Conservation (phyloP, 1,140 invertebrate genomes). For the Dendrolimus punctatus region DNA sequence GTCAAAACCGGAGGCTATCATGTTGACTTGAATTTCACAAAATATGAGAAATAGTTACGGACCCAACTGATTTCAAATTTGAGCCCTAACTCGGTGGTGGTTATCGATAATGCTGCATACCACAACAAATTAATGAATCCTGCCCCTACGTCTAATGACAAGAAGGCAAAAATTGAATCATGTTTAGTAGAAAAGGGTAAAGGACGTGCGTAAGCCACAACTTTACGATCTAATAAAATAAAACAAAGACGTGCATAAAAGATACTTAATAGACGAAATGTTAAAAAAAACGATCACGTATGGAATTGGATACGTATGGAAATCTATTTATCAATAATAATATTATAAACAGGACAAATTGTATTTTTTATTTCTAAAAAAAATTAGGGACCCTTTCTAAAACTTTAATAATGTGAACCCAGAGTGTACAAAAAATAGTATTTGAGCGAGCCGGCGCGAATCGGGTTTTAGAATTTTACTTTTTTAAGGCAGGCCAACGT, state of each 20-base stretch:
- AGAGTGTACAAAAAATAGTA: too few species aligned
- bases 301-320: too few species aligned
- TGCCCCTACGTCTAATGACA: neutral
- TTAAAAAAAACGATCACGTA: neutral
- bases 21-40: constrained; percentile 20
- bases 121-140: neutral
- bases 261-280: neutral
- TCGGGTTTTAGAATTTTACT: too few species aligned
- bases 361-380: too few species aligned
- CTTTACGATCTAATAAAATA: neutral
- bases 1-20: constrained; percentile 15
- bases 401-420: too few species aligned
- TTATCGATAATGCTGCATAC: constrained; percentile 1
- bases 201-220: neutral
- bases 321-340: too few species aligned
- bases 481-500: too few species aligned
- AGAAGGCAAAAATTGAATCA: neutral
- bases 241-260: constrained; percentile 1
- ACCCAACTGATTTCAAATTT: constrained; percentile 9
- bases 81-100: constrained; percentile 1
- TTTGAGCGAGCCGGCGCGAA: too few species aligned
- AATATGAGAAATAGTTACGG: constrained; percentile 18
- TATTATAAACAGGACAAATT: too few species aligned
- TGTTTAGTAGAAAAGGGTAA: neutral
- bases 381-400: too few species aligned